Base-by-base conservation (phyloP, 2,888 invertebrate genomes). In the Caenorhabditis sinica region DNA sequence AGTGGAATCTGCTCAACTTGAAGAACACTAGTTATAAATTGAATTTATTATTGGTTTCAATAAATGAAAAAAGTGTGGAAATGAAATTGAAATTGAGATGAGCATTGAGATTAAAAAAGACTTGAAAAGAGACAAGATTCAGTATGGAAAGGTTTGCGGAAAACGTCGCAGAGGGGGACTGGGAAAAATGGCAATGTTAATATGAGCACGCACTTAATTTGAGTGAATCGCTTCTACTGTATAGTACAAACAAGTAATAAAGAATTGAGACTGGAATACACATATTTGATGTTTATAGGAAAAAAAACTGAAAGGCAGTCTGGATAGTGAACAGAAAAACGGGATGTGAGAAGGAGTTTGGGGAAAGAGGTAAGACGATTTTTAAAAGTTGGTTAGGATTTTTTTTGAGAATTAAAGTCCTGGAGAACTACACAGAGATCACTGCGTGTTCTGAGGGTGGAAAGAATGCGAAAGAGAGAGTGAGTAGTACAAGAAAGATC, bases 361-460 rank as follows among this genome's bases (percentile, higher is more conserved):
- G n/a, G 49, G 20, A 49, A 5, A 8, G 49, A 20, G 20, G 20
- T 17, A 43, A n/a, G 49, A 49, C n/a, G 8, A 15, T 5, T 13
- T 15, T 28, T 56, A 15, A 28, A 56, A 28, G 9, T 25, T 15
- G 51, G 51, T 23, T 51, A 28, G 13, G 23, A 15, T 3, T 28
- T 56, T 56, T 28, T 49, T n/a, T n/a, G 4, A 40, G 11, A 40
- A 40, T n/a, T n/a, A n/a, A n/a, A n/a, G n/a, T n/a, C n/a, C 40
- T 6, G 13, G 20, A 56, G 69, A 73, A 73, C 66, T 65, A 77
- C 60, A 75, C 80, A 85, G 76, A 85, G 80, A 81, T 81, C 77
- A 83, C 81, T 71, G 76, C 66, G 80, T 75, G 84, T 72, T 85
- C 85, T 53, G 80, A 76, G 75, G 84, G 45, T n/a, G 45, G 49